Conservation (phyloP, 2,797 vertebrate species). For the Anas bahamensis region DNA sequence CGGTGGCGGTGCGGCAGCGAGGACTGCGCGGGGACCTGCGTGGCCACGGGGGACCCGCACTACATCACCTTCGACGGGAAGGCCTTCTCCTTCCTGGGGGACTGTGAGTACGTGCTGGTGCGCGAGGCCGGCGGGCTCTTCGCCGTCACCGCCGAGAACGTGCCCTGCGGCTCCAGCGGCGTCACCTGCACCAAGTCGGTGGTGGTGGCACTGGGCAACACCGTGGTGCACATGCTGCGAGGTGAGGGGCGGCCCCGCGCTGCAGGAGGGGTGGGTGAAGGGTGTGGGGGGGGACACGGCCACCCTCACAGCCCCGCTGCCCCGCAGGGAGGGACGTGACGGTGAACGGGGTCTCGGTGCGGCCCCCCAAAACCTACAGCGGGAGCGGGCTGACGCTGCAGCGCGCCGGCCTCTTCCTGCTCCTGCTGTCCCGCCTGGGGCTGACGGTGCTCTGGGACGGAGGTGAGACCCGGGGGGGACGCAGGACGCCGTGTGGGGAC, state of each 20-base stretch:
- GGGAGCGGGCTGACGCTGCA: constrained; percentile 86
- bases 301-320: not conserved
- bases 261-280: too few species aligned
- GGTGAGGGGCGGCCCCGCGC: constrained; percentile 71
- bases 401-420: constrained; percentile 85
- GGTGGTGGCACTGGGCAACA: constrained; percentile 84
- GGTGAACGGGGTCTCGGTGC: constrained; percentile 87
- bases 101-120: constrained; percentile 91
- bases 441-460: constrained; percentile 92
- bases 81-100: constrained; percentile 88
- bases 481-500: not conserved
- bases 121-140: constrained; percentile 84
- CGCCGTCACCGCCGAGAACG: constrained; percentile 86
- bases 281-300: not conserved
- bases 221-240: constrained; percentile 87
- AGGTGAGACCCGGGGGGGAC: constrained; percentile 75
- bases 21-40: constrained; percentile 85
- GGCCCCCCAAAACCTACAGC: constrained; percentile 85
- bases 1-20: constrained; percentile 85
- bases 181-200: constrained; percentile 94
- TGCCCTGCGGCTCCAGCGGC: constrained; percentile 88
- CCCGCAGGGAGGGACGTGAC: constrained; percentile 86
- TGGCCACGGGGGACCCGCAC: constrained; percentile 91
- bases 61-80: constrained; percentile 92
- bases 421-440: constrained; percentile 84